A percentile compares a stretch with the other conserved stretches of the same genome.
These are phyloP conservation scores for Tragelaphus eurycerus DNA, from an alignment of 2,797 vertebrate genomes.

Conservation along the genomic window DNA sequence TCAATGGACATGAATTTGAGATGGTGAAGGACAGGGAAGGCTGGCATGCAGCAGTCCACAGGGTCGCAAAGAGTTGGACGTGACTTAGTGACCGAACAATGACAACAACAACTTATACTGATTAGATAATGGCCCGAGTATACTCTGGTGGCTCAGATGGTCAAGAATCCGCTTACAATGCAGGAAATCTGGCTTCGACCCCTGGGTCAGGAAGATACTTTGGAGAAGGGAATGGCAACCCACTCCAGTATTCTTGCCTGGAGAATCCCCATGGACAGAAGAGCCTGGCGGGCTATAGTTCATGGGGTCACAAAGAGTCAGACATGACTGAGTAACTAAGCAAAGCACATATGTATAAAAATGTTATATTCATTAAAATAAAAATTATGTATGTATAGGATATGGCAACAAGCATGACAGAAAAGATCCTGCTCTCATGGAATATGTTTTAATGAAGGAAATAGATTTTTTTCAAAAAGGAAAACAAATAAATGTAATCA, in stretches of 20 bases:
- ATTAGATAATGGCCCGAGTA: not conserved
- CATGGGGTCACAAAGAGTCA: not conserved
- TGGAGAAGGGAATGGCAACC: not conserved
- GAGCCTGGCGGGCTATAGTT: not conserved
- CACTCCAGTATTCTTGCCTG: not conserved
- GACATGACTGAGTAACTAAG: not conserved
- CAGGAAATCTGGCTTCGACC: not conserved
- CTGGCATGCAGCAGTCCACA: fast-evolving
- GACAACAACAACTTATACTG: not conserved
- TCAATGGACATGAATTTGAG: not conserved
- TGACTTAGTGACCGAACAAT: not conserved
- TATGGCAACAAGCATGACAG: not conserved
- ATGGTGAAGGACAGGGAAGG: not conserved
- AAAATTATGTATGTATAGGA: not conserved
- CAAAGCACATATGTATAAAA: not conserved
- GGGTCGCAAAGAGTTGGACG: not conserved
- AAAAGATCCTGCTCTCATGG: not conserved
- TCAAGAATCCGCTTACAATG: fast-evolving
- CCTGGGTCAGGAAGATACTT: not conserved
- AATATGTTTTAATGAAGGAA: not conserved
- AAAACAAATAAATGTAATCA: not conserved
- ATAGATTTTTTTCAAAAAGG: not conserved
- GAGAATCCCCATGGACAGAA: not conserved
- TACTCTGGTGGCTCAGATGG: not conserved
- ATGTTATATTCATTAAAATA: not conserved